Percentiles rank a stretch among this genome's conserved stretches.
These are phyloP conservation scores for Pristiophorus japonicus DNA, from an alignment of 2,113 vertebrate genomes.

Conservation along the genomic window DNA sequence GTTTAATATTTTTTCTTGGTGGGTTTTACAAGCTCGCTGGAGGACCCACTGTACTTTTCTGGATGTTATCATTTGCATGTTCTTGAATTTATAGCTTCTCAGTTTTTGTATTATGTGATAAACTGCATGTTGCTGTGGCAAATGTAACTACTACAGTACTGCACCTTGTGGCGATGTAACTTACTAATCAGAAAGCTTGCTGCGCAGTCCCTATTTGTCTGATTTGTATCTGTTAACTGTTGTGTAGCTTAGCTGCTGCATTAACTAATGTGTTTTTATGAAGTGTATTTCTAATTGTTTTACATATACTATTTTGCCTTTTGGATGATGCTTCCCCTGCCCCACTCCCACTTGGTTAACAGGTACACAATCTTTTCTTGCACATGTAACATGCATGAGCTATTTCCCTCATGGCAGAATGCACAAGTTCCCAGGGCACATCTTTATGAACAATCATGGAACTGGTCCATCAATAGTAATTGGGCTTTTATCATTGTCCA, in stretches of 20 bases:
- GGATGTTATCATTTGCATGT: conserved; percentile 58
- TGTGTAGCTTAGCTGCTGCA: conserved; percentile 42
- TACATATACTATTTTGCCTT: conserved; percentile 50
- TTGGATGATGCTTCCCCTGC: conserved; percentile 48
- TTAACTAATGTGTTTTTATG: conserved; percentile 50
- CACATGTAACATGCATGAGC: conserved; percentile 12
- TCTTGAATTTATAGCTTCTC: conserved; percentile 43
- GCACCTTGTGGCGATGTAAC: conserved; percentile 47
- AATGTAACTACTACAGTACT: conserved; percentile 44
- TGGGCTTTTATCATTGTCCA: background rate
- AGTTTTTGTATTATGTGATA: conserved; percentile 42
- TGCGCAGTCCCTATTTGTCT: conserved; percentile 43
- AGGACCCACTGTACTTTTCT: conserved; percentile 67
- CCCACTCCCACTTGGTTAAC: conserved; percentile 37
- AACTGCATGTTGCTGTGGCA: conserved; percentile 55
- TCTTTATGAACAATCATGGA: conserved; percentile 13
- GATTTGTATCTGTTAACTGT: conserved; percentile 46
- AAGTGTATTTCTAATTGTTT: conserved; percentile 44
- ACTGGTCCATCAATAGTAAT: background rate
- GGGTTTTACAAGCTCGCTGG: conserved; percentile 46
- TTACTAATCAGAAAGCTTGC: conserved; percentile 55
- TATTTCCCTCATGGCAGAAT: background rate
- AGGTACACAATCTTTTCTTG: conserved; percentile 28
- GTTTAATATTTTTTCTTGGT: background rate
- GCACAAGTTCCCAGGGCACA: background rate